Base-by-base conservation (phyloP, 2,888 invertebrate genomes). In the Cartodere bifasciata region DNA sequence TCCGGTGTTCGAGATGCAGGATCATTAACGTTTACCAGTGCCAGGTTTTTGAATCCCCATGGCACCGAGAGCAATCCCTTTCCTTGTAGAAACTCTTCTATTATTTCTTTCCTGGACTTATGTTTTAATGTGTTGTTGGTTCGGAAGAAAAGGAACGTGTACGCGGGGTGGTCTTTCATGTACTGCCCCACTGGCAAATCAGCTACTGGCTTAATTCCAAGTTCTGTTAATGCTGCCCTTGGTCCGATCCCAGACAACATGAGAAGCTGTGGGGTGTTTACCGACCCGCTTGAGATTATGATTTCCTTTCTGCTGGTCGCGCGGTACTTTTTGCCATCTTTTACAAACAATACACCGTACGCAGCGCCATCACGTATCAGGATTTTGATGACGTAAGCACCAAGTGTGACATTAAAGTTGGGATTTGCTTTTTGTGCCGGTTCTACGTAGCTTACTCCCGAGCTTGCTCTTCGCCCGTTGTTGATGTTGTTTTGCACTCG, bases 261-360 rank as follows among this genome's bases (percentile, higher is more conserved):
- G 7, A 52, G 29, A 2, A 52, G 26, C 31, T 48, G 48, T 1
- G 51, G 50, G 6, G 49, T 90, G 83, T 88, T 88, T 17, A 91
- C 80, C 1, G 88, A 75, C 0, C 91, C 90, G 0, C 85, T 86
- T n/a, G 85, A 77, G 17, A 91, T 52, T 25, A 90, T 81, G 0
- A 91, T 71, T 55, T 85, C 85, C 44, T 80, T 78, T 28, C 68
- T 68, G 0, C 83, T 85, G 31, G 68, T 63, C 1, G 76, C 74
- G 0, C 69, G 62, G 45, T 72, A 72, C 29, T 67, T 69, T 16
- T 67, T 62, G 3, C 81, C 82, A 40, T 75, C 68, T 40, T 80
- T 72, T 2, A 75, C 58, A 48, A 78, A 84, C 49, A 83, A 79
- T 0, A 85, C 80, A 0, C 78, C 82, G 28, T 70, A 70, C 0